Percentiles rank a stretch among this genome's conserved stretches.
Conservation (phyloP, 37 sponge, comb jelly and placozoan genomes). For the Haliclona indistincta region DNA sequence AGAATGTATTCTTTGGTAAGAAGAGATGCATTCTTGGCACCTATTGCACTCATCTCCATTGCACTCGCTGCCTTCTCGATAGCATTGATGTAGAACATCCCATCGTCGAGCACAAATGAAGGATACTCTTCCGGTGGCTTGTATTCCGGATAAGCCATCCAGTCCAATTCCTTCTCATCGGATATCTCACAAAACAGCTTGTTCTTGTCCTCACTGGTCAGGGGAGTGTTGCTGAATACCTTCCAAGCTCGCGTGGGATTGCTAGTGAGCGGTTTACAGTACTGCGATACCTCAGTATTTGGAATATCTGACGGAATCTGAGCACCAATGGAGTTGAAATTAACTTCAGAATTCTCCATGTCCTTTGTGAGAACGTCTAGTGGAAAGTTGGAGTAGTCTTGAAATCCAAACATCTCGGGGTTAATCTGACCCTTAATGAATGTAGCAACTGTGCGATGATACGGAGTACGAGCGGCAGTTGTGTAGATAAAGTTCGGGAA, state of each 20-base stretch:
- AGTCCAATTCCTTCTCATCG: constrained; percentile 31
- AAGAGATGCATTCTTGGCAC: constrained; percentile 79
- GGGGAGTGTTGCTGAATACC: constrained; percentile 57
- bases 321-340: constrained; percentile 48
- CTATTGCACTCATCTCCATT: constrained; percentile 92
- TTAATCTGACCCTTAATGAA: constrained; percentile 72
- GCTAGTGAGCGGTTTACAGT: constrained; percentile 31
- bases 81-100: constrained; percentile 78
- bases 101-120: constrained; percentile 70
- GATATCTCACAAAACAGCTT: constrained; percentile 35
- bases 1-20: constrained; percentile 46
- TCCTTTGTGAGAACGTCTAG: constrained; percentile 47
- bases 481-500: constrained; percentile 64
- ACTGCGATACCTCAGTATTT: constrained; percentile 30
- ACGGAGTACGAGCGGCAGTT: constrained; percentile 33
- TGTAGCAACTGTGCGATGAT: constrained; percentile 76
- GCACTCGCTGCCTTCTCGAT: constrained; percentile 94
- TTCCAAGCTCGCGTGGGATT: constrained; percentile 69
- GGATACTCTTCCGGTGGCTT: constrained; percentile 65
- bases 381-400: constrained; percentile 41
- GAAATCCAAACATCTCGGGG: constrained; percentile 49
- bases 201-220: constrained; percentile 49
- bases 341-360: constrained; percentile 29
- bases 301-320: constrained; percentile 54
- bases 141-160: constrained; percentile 91